phyloP scores from a whole-genome alignment of 2,888 invertebrate genomes.

The Choreutis nemorana region DNA sequence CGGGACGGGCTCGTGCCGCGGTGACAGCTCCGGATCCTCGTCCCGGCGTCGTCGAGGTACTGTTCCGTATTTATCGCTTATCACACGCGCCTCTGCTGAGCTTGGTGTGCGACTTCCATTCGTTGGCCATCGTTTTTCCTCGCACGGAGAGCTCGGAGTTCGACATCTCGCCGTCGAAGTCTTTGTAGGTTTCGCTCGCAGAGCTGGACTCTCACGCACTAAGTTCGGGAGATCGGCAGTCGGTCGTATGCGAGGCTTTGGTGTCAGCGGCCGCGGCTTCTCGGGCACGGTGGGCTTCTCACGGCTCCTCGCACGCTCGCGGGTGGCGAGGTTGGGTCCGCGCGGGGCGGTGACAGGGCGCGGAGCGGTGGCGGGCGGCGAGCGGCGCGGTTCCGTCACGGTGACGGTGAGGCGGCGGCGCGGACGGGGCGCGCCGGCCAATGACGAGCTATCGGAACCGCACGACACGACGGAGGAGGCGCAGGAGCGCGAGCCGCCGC shows the following conservation, averaged over 20 bases:
- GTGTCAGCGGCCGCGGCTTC: constrained; percentile 49
- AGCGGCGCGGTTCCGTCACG: constrained; percentile 58
- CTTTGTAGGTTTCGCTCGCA: constrained; percentile 54
- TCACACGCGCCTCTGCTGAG: constrained; percentile 38
- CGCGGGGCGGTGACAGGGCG: constrained; percentile 57
- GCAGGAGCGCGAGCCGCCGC: constrained; percentile 73
- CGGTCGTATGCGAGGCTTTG: constrained; percentile 54
- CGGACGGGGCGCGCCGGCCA: constrained; percentile 60
- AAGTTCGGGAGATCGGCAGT: constrained; percentile 63
- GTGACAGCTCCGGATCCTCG: constrained; percentile 67
- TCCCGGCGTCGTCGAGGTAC: constrained; percentile 77
- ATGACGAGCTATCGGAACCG: constrained; percentile 81
- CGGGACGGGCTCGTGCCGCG: constrained; percentile 43
- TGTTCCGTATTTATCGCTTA: constrained; percentile 80
- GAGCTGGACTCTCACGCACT: constrained; percentile 51
- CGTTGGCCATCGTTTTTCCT: constrained; percentile 77
- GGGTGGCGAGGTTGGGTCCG: constrained; percentile 57
- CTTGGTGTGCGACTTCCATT: constrained; percentile 45
- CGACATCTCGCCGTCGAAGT: constrained; percentile 67
- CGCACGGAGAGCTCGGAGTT: constrained; percentile 70
- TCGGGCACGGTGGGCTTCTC: constrained; percentile 65
- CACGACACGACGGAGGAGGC: constrained; percentile 82
- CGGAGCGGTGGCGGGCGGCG: constrained; percentile 58
- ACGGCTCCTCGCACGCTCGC: constrained; percentile 68
- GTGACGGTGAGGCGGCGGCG: constrained; percentile 68